Evolutionary conservation across 2,797 vertebrate species (phyloP).

Genomic region (Megaceryle alcyon): DNA sequence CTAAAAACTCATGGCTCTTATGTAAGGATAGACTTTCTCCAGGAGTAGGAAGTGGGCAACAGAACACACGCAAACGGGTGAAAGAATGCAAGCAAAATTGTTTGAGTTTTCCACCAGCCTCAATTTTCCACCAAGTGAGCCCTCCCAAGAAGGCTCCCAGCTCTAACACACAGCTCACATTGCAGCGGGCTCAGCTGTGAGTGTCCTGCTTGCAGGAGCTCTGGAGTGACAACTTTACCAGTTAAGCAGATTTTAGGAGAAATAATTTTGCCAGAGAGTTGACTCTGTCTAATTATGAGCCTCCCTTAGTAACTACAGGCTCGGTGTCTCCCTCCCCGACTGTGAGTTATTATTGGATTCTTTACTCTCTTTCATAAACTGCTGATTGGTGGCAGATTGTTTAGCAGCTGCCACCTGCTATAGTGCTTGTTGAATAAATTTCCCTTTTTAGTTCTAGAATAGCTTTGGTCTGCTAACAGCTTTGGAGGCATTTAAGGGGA

Average conservation of each 20-base stretch:
- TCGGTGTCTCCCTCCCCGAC: slow-evolving; percentile 52
- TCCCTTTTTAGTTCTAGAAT: slow-evolving; percentile 62
- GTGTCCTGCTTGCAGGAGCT: background rate
- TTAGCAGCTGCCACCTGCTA: slow-evolving; percentile 74
- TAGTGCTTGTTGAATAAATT: slow-evolving; percentile 71
- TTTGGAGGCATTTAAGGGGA: slow-evolving; percentile 27
- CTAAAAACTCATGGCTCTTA: background rate
- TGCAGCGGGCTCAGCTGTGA: background rate
- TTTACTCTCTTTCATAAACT: slow-evolving; percentile 74
- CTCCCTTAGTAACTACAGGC: slow-evolving; percentile 40
- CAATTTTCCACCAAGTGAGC: fast-evolving
- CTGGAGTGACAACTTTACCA: background rate
- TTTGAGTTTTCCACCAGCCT: background rate
- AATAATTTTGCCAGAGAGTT: slow-evolving; percentile 51
- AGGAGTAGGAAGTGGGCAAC: background rate
- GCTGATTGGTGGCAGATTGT: slow-evolving; percentile 76
- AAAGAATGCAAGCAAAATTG: background rate
- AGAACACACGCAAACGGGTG: background rate
- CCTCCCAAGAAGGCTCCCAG: background rate
- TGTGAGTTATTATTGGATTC: slow-evolving; percentile 72
- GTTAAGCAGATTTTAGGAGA: slow-evolving; percentile 37
- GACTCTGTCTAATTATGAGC: slow-evolving; percentile 15
- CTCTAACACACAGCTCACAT: background rate
- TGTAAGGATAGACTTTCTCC: background rate
- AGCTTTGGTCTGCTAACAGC: slow-evolving; percentile 46